Conservation (phyloP, 2,888 invertebrate species). For the Trypoxylon attenuatum region DNA sequence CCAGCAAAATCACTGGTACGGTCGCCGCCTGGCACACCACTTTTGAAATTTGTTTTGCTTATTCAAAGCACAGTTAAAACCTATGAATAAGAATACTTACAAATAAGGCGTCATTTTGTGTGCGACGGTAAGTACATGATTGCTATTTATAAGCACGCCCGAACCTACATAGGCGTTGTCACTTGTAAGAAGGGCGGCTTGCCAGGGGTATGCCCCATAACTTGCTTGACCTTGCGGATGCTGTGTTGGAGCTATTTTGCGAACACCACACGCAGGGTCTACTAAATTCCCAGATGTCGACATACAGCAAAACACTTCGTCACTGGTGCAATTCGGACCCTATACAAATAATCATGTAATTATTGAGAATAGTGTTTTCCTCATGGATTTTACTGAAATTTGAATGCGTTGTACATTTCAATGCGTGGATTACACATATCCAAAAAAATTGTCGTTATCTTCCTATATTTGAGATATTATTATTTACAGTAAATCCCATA, state of each 20-base stretch:
- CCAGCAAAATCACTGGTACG: too few species aligned
- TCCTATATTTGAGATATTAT: too few species aligned
- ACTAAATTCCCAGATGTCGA: constrained; percentile 13
- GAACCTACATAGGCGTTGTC: constrained; percentile 60
- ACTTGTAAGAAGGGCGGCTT: constrained; percentile 57
- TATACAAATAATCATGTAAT: constrained; percentile 28
- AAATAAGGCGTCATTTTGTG: constrained; percentile 73
- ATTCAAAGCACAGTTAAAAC: too few species aligned
- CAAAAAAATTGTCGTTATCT: too few species aligned
- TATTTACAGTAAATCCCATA: too few species aligned
- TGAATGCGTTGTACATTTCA: too few species aligned
- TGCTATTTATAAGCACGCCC: constrained; percentile 69
- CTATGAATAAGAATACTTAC: too few species aligned
- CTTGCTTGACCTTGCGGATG: constrained; percentile 59
- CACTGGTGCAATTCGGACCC: constrained; percentile 45
- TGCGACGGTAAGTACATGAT: constrained; percentile 75
- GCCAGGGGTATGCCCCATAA: constrained; percentile 69
- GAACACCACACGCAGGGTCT: constrained; percentile 57
- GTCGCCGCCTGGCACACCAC: too few species aligned
- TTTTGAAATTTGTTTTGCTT: too few species aligned
- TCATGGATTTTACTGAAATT: too few species aligned
- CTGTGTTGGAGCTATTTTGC: constrained; percentile 51
- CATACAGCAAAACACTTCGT: constrained; percentile 54
- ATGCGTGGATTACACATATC: too few species aligned
- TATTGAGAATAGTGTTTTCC: too few species aligned